Evolutionary conservation across 2,797 vertebrate species (phyloP), one percentile per base, ranked within the genome.

Genomic region (Otus scops): DNA sequence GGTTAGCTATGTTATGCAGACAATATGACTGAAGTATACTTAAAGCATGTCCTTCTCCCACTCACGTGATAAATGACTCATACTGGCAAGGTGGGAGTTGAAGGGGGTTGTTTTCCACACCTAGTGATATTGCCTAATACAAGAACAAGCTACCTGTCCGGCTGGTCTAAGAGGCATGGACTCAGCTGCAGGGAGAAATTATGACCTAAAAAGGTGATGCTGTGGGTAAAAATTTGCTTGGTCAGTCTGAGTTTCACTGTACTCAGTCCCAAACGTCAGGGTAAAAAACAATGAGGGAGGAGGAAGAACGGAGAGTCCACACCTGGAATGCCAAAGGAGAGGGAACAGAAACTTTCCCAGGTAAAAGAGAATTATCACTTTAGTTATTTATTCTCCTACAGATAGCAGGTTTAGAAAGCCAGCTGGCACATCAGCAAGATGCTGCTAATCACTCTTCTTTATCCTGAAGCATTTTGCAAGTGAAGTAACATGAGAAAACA

Each of bases 341-440:
- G 28, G n/a, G 45, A 93, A 60, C 6, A 47, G 32, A 54, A 88
- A 30, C n/a, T 56, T 54, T 60, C 32, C 19, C 5, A 10, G 54
- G 17, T 43, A 11, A n/a, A 13, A 78, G 8, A 81, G 16, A 69
- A 47, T 43, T 38, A 7, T 13, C 45, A 47, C 30, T 36, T 63
- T 8, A 60, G 36, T 51, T 17, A 32, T 11, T 60, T 48, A 38
- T 61, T 64, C 30, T 60, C 32, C 14, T 50, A 60, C 14, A 56
- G 32, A 81, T 1, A 71, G 67, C 32, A 74, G 45, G 28, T 45
- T 78, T 71, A 30, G 34, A 67, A 81, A 64, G 20, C 28, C 38
- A 57, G 36, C 13, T 3, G 0, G 41, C 9, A 0, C 0, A 3
- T 41, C 80, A 78, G 24, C n/a, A 38, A 80, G 54, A 45, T 27